Evolutionary conservation across 2,113 vertebrate species (phyloP), one percentile per base, ranked within the genome.

Genomic region (Dromaius novaehollandiae): DNA sequence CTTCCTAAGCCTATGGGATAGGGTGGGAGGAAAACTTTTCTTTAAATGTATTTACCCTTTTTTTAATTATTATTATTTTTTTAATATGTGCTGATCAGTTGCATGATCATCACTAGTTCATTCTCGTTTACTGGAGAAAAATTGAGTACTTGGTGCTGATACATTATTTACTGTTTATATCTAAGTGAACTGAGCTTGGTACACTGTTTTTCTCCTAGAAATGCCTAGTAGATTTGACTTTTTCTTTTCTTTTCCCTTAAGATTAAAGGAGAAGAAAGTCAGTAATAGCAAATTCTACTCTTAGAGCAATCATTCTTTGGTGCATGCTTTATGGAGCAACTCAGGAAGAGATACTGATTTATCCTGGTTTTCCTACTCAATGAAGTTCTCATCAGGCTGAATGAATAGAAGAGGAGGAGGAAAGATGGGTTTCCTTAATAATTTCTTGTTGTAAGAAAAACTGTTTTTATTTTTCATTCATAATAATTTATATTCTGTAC

Each of bases 241-340:
- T 28, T 73, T 25, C 21, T 91, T 92, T 93, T 82, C 8, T 94
- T 96, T 96, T 61, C 58, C 38, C 90, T 97, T 91, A 96, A 99
- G 99, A 97, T 90, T 98, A 44, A 99, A 97, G 95, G 99, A 99
- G 97, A 99, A 99, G 98, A 99, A 98, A 96, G 98, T 99, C 91
- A 99, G 98, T 98, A 99, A 99, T 98, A 99, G 99, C 97, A 99
- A 98, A 96, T 99, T 99, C 96, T 99, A 99, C 97, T 98, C 99
- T 10, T 99, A 99, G 98, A 92, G 74, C 38, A 81, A 13, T 48
- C 30, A 1, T 24, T 88, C 75, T 66, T 89, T 73, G 64, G 65
- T 25, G 32, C 0, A 0, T 19, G 26, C 26, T 86, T 55, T 71
- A 20, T 51, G 88, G 77, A 71, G 86, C 42, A 73, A 25, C 64